Evolutionary conservation across 2,888 invertebrate genomes (phyloP), one percentile per base, ranked within the genome.

Genomic region (Morinoia aosen): DNA sequence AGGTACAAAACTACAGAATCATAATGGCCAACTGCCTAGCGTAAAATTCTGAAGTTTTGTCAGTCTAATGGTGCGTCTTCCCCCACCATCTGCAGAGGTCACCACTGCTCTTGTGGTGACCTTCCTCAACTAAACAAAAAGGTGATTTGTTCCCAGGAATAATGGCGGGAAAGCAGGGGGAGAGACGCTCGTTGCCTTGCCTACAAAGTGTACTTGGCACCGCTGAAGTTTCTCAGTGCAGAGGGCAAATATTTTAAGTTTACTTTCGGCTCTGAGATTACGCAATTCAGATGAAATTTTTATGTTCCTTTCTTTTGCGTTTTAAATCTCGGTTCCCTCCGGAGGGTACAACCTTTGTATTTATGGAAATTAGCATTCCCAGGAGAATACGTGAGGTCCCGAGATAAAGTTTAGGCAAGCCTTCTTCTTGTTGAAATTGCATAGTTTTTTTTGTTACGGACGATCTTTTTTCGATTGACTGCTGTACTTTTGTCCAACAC

Each of bases 41-140:
- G 76, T 76, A 76, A 76, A 76, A 76, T 76, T 76, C 33, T 33
- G 33, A 33, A 76, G 76, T 76, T 76, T 76, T 76, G 76, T 76
- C 76, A 76, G 76, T 76, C 25, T 76, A 76, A 76, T 76, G 76
- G 76, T 33, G 76, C 76, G 76, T 76, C 14, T 61, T 12, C 1
- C 61, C 61, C 76, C 76, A 33, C 76, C 76, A 76, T 76, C 76
- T 76, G 76, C 76, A 10, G 19, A 33, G 76, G 76, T 76, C 76
- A 76, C 76, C 25, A 33, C 76, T 76, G 76, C 14, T 76, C 14
- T 76, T 76, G 76, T 76, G 76, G 76, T 76, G 25, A 76, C 76
- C 76, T 76, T 76, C 76, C 76, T 76, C 33, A 76, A 76, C 76
- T 76, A 76, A 76, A 76, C 76, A 76, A 76, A 76, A 76, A 76